phyloP scores from a whole-genome alignment of 2,888 invertebrate species.

The Chalcosyrphus nemorum region DNA sequence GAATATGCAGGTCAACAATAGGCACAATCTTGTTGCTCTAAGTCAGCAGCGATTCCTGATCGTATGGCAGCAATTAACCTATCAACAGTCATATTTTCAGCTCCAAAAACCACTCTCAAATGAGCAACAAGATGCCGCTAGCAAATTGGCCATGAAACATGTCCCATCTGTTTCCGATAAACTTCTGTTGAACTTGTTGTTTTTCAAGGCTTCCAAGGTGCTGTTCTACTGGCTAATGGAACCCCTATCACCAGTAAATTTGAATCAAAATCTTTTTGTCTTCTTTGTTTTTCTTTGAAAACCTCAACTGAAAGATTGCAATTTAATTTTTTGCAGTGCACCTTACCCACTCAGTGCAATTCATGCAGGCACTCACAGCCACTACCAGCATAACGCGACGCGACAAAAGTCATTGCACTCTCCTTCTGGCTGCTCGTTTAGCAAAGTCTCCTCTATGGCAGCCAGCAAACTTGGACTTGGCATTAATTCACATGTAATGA shows the following conservation, averaged over 20 bases:
- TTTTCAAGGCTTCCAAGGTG: no score
- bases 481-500: slow-evolving; percentile 72
- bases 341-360: background rate
- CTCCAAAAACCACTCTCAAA: no score
- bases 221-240: background rate
- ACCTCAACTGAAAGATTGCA: background rate
- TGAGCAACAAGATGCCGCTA: no score
- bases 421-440: slow-evolving; percentile 47
- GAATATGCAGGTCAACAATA: no score
- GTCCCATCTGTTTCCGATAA: no score
- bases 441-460: slow-evolving; percentile 54
- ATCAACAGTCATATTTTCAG: no score
- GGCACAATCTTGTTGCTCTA: no score
- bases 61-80: no score
- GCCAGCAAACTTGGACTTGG: slow-evolving; percentile 62
- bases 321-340: slow-evolving; percentile 40
- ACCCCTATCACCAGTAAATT: background rate
- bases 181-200: background rate
- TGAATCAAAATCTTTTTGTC: background rate
- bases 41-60: no score
- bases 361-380: slow-evolving; percentile 27
- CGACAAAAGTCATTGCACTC: slow-evolving; percentile 67
- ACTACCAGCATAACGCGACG: slow-evolving; percentile 51
- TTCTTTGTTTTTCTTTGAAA: background rate
- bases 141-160: no score